These are phyloP conservation scores for Psittacula derbiana DNA, from an alignment of 2,797 vertebrate species.

Conservation along the genomic window DNA sequence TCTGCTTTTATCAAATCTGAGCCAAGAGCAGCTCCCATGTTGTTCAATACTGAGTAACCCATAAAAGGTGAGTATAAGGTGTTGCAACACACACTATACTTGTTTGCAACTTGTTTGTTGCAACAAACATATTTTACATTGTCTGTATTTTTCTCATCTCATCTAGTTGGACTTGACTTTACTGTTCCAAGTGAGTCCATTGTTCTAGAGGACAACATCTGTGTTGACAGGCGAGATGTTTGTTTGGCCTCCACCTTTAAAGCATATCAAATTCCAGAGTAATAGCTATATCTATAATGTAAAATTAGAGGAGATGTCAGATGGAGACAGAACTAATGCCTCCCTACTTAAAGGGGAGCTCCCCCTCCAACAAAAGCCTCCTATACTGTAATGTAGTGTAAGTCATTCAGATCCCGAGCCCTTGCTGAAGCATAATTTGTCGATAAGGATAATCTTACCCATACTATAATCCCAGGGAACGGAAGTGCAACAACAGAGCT, in stretches of 20 bases:
- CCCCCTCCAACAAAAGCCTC: neutral
- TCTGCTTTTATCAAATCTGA: neutral
- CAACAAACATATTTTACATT: neutral
- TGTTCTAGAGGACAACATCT: neutral
- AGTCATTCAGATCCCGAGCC: neutral
- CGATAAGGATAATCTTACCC: neutral
- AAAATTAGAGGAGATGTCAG: slow-evolving; percentile 32
- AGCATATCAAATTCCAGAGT: neutral
- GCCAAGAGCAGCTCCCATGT: neutral
- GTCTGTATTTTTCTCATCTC: neutral
- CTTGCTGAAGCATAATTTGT: neutral
- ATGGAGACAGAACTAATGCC: neutral
- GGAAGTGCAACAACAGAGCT: neutral
- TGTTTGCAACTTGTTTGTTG: neutral
- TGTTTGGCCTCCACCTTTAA: slow-evolving; percentile 39
- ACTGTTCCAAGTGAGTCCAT: neutral
- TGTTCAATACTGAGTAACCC: neutral
- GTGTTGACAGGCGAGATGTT: neutral
- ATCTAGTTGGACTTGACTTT: neutral
- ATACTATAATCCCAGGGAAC: neutral
- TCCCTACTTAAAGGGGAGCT: neutral
- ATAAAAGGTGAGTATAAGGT: neutral
- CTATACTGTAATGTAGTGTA: neutral
- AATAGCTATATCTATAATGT: neutral
- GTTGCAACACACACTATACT: neutral